These are phyloP conservation scores for Melanotaenia boesemani DNA, from an alignment of 2,797 vertebrate species.

Conservation along the genomic window DNA sequence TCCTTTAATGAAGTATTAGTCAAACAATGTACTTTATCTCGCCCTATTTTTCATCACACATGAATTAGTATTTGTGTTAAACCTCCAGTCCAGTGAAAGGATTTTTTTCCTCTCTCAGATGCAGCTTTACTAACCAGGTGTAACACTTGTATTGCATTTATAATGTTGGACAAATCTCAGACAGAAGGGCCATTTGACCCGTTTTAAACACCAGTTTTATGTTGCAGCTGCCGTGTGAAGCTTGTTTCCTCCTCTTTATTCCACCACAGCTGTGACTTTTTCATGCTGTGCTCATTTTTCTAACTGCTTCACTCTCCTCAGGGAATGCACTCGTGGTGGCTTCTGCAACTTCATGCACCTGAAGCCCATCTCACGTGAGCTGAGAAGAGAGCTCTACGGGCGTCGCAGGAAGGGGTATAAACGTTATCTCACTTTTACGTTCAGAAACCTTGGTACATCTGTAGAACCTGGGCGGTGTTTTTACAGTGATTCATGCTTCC, in stretches of 20 bases:
- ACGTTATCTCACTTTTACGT: background rate
- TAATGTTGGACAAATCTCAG: too few relatives aligned
- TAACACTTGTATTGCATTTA: background rate
- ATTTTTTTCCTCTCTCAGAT: background rate
- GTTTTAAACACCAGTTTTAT: background rate
- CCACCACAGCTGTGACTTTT: background rate
- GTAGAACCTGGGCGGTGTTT: background rate
- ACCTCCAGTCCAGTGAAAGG: too few relatives aligned
- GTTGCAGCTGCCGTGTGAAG: background rate
- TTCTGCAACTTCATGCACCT: conserved; percentile 99
- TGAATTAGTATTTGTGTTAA: too few relatives aligned
- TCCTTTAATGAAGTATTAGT: background rate
- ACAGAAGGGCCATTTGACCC: background rate
- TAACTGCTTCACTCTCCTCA: conserved; percentile 55
- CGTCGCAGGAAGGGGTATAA: conserved; percentile 93
- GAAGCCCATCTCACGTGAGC: conserved; percentile 97
- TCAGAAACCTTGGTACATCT: background rate
- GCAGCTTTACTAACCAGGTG: background rate
- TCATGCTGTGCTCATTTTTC: background rate
- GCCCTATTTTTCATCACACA: too few relatives aligned
- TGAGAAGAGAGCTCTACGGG: conserved; percentile 94
- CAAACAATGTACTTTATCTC: background rate
- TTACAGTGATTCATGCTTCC: background rate
- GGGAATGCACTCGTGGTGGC: conserved; percentile 96
- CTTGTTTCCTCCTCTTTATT: background rate